Percentiles rank a stretch among this genome's conserved stretches.
Conservation (phyloP, 2,797 vertebrate genomes). For the Bradypus variegatus region DNA sequence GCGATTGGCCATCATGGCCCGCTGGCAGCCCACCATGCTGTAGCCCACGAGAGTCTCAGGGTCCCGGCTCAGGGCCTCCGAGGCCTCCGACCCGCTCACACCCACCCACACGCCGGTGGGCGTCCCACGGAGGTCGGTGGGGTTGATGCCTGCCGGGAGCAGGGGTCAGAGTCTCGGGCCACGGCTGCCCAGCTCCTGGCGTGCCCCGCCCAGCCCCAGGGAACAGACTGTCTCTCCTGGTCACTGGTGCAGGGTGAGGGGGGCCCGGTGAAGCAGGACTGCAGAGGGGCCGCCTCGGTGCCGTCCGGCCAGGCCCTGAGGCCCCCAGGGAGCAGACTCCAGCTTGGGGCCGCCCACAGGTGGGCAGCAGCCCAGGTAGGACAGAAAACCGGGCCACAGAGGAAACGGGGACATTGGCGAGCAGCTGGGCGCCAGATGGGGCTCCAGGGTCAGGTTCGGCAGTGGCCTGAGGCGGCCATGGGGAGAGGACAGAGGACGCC, state of each 20-base stretch:
- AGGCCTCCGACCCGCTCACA: constrained; percentile 90
- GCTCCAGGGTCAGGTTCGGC: background rate
- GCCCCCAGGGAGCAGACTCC: background rate
- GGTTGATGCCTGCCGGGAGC: constrained; percentile 82
- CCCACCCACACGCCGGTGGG: constrained; percentile 94
- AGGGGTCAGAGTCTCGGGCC: background rate
- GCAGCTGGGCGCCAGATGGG: background rate
- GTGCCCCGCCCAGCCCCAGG: background rate
- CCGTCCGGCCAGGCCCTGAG: background rate
- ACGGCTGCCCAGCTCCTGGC: background rate
- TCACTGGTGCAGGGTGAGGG: background rate
- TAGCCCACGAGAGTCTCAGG: constrained; percentile 93
- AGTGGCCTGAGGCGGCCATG: background rate
- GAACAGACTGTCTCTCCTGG: too few relatives aligned
- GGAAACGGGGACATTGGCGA: background rate
- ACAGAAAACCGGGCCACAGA: background rate
- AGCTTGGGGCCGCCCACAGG: background rate
- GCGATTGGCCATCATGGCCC: constrained; percentile 96
- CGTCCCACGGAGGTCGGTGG: constrained; percentile 81
- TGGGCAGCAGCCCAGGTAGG: background rate
- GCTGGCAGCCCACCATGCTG: constrained; percentile 98
- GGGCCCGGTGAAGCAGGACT: rapidly evolving
- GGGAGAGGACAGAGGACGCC: constrained; percentile 31
- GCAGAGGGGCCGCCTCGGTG: too few relatives aligned
- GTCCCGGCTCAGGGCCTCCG: constrained; percentile 89